These are phyloP conservation scores for Caenorhabditis afra DNA, from an alignment of 2,888 invertebrate species.

Conservation along the genomic window DNA sequence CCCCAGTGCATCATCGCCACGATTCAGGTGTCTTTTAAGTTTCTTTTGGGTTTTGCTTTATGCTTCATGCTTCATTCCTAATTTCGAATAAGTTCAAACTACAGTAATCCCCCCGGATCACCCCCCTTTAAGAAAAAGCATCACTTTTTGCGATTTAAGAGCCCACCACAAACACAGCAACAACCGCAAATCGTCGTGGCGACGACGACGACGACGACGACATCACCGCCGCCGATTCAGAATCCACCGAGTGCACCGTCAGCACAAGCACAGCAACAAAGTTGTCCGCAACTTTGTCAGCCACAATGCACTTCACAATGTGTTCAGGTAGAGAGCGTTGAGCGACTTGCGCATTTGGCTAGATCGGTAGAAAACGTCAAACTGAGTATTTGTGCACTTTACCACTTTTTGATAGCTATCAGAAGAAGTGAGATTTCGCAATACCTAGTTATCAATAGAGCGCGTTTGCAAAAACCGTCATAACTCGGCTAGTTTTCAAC, in stretches of 20 bases:
- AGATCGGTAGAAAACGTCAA: too few relatives aligned
- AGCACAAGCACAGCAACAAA: conserved; percentile 45
- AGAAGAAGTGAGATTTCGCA: too few relatives aligned
- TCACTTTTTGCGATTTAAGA: background rate
- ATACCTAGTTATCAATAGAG: too few relatives aligned
- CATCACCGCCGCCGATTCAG: conserved; percentile 12
- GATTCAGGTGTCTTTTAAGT: conserved; percentile 37
- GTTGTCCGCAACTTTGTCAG: conserved; percentile 62
- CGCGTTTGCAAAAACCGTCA: too few relatives aligned
- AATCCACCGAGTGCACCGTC: background rate
- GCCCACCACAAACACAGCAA: conserved; percentile 26
- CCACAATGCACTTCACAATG: conserved; percentile 66
- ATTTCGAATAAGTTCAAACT: background rate
- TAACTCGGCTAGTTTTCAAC: too few relatives aligned
- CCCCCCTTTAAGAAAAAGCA: conserved; percentile 7
- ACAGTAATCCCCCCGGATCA: conserved; percentile 4
- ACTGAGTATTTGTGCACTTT: too few relatives aligned
- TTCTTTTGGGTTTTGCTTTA: conserved; percentile 15
- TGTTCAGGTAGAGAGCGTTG: conserved; percentile 64
- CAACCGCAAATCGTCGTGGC: conserved; percentile 54
- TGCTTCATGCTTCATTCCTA: background rate
- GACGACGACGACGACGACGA: conserved; percentile 40
- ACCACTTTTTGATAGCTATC: too few relatives aligned
- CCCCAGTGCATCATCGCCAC: conserved; percentile 55
- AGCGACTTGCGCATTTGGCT: too few relatives aligned